Percentiles rank a stretch among this genome's conserved stretches.
Evolutionary conservation across 2,797 vertebrate genomes (phyloP).

Genomic region (Microchirus variegatus): DNA sequence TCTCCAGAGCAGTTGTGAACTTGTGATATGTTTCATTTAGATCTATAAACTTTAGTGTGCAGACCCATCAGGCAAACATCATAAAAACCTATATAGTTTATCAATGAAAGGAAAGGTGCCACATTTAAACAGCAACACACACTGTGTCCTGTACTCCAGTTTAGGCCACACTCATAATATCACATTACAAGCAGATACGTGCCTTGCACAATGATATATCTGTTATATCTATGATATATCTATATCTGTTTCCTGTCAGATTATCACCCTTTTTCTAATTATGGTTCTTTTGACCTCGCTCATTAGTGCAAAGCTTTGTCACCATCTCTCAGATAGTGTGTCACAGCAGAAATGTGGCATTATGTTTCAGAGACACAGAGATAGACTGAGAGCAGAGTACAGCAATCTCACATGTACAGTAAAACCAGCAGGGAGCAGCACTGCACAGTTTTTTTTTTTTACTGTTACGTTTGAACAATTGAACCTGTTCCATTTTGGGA

Average conservation of each 20-base stretch:
- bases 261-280: not conserved
- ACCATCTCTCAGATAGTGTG: not conserved
- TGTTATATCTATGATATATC: too few species aligned
- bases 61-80: too few species aligned
- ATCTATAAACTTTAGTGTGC: too few species aligned
- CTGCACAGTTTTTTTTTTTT: conserved; percentile 11
- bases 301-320: not conserved
- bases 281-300: conserved; percentile 1
- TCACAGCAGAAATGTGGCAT: not conserved
- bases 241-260: too few species aligned
- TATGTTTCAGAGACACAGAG: not conserved
- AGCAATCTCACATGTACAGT: not conserved
- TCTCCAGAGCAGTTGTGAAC: too few species aligned
- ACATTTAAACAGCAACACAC: not conserved
- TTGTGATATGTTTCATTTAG: too few species aligned
- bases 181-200: not conserved
- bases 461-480: not conserved
- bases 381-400: not conserved
- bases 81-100: too few species aligned
- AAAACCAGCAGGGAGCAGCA: conserved; percentile 63
- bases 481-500: not conserved
- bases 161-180: not conserved
- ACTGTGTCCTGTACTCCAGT: not conserved
- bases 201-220: too few species aligned
- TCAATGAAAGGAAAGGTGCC: too few species aligned